Evolutionary conservation across 2,113 vertebrate genomes (phyloP), one percentile per base, ranked within the genome.

Genomic region (Odontesthes bonariensis): DNA sequence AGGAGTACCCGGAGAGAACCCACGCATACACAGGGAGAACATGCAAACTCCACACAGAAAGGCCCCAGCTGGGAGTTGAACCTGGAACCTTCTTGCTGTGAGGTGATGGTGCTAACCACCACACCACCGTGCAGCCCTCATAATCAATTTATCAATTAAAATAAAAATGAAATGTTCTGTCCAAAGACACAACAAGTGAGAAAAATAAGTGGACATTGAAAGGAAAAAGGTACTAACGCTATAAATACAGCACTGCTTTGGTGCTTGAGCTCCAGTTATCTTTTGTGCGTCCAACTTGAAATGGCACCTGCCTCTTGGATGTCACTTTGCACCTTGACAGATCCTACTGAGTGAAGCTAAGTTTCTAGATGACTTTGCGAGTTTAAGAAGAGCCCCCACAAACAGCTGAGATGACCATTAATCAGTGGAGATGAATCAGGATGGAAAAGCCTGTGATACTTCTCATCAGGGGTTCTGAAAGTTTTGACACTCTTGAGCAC

Each of bases 341-440:
- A 40, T 27, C 31, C 33, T 47, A 33, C 27, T n/a, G 31, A 77
- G 49, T 38, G 35, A 46, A 54, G 73, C 32, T 68, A 46, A 78
- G 35, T 67, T 78, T 55, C 19, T n/a, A 31, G 27, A 63, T 73
- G 54, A 74, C 66, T 82, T 83, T 82, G 8, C 17, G 69, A 73
- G 49, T 59, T 62, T 42, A n/a, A 59, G 35, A 42, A 60, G 61
- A 69, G 42, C 19, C 57, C 71, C 47, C 52, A 69, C 52, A 52
- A 75, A 85, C 82, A 87, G 84, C 51, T 60, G 81, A 82, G 81
- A 78, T 73, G 73, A 81, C 81, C 44, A 35, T 22, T 0, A 17
- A 76, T 81, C 79, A 81, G 60, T 75, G 46, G 27, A 23, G 66
- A 59, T 14, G 44, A 61, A 51, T 53, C 58, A 27, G 58, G 19